Percentiles rank a stretch among this genome's conserved stretches.
phyloP scores from a whole-genome alignment of 2,113 vertebrate genomes.

The Carassius gibelio region DNA sequence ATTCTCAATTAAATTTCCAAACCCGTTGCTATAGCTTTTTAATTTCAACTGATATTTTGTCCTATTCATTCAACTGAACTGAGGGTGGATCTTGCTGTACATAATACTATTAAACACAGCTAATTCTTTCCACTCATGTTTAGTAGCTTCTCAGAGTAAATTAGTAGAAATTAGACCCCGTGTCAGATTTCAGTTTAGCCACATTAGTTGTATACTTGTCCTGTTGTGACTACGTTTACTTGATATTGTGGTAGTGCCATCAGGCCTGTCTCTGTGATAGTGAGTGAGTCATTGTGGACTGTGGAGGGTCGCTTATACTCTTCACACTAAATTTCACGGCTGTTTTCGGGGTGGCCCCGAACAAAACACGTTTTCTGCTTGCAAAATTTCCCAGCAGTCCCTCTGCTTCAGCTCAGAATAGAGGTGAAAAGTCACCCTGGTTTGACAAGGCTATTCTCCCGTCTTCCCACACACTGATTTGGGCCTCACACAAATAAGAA shows the following conservation, averaged over 20 bases:
- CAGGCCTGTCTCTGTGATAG: neutral
- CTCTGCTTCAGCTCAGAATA: constrained; percentile 38
- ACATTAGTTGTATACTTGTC: neutral
- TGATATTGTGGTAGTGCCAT: neutral
- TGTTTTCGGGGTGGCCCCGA: constrained; percentile 41
- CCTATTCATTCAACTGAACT: neutral
- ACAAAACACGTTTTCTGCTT: constrained; percentile 59
- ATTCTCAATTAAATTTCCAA: neutral
- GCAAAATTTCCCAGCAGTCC: constrained; percentile 51
- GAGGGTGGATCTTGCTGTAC: neutral
- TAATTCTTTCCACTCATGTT: neutral
- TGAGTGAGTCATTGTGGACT: neutral
- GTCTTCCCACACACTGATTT: neutral
- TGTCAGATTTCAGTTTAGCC: neutral
- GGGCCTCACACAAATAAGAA: constrained; percentile 3
- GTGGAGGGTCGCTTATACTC: neutral
- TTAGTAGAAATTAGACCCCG: neutral
- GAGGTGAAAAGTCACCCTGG: neutral
- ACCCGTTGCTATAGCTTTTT: neutral
- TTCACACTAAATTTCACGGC: constrained; percentile 56
- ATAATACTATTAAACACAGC: neutral
- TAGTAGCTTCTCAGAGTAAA: neutral
- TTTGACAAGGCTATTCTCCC: constrained; percentile 13
- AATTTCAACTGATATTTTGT: neutral
- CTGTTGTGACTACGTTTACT: neutral